These are phyloP conservation scores for Oryzias melastigma DNA, from an alignment of 2,113 vertebrate species.

Conservation along the genomic window DNA sequence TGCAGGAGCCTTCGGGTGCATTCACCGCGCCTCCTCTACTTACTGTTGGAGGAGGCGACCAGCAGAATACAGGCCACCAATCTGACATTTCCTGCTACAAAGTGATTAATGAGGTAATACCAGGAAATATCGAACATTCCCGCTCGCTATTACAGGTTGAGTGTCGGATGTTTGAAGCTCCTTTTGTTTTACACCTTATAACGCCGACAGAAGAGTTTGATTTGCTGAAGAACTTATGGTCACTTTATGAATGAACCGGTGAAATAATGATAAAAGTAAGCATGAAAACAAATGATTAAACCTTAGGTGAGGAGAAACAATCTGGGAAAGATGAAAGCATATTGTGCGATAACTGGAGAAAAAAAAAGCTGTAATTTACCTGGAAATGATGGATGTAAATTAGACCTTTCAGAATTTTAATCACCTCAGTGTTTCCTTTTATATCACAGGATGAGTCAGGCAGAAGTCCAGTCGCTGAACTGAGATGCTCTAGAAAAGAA, in stretches of 20 bases:
- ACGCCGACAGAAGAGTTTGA: too few relatives aligned
- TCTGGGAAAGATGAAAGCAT: slow-evolving; percentile 4
- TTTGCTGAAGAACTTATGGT: too few relatives aligned
- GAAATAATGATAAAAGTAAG: too few relatives aligned
- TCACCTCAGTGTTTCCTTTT: neutral
- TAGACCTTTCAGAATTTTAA: slow-evolving; percentile 6
- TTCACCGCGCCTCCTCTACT: slow-evolving; percentile 30
- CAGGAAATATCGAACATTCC: slow-evolving; percentile 18
- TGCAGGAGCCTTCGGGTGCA: slow-evolving; percentile 27
- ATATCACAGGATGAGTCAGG: neutral
- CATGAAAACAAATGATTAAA: slow-evolving; percentile 9
- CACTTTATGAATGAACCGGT: too few relatives aligned
- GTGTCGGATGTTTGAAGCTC: too few relatives aligned
- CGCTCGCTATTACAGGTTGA: too few relatives aligned
- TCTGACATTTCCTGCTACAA: slow-evolving; percentile 41
- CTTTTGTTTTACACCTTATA: too few relatives aligned
- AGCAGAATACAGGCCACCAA: slow-evolving; percentile 7
- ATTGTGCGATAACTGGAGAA: slow-evolving; percentile 2
- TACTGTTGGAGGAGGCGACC: slow-evolving; percentile 41
- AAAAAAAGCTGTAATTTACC: slow-evolving; percentile 7
- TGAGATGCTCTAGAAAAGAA: neutral
- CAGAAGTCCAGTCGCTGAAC: slow-evolving; percentile 9
- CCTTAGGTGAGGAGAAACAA: neutral
- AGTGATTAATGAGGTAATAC: slow-evolving; percentile 29
- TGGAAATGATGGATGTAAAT: slow-evolving; percentile 5